Evolutionary conservation across 53 echinoderm and acorn worm species (phyloP), one percentile per base, ranked within the genome.

Genomic region (Temnopleurus reevesii): DNA sequence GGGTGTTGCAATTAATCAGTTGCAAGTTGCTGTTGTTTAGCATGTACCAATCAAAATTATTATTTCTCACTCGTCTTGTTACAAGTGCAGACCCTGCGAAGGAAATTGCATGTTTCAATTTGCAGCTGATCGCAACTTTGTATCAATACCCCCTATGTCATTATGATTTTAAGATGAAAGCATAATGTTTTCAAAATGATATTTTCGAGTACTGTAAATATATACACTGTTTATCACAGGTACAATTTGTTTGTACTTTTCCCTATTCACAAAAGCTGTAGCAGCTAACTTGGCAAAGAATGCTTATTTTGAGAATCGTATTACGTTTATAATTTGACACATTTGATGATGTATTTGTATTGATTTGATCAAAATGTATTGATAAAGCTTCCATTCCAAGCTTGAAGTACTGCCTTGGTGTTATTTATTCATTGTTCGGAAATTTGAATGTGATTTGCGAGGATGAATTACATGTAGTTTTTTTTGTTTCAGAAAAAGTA

Each of bases 341-440:
- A n/a, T n/a, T n/a, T 21, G 21, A 71, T 41, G 71, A 36, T 71
- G 3, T 71, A 71, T 38, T 43, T 71, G 71, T 71, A 71, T 71
- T 71, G 12, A 71, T 71, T 71, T 71, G 71, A 71, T 71, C 41
- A 5, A 5, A 38, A 71, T 71, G 10, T 38, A 41, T 71, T 38
- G 71, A 71, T 71, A 71, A 71, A 71, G 71, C 71, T 71, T 71
- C 38, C 71, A 71, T 71, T 71, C 71, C 71, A 71, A 71, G 71
- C 71, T n/a, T 71, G 36, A 71, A 21, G 23, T 41, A 38, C 56
- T 49, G 17, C 24, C 15, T 56, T 56, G 56, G n/a, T 12, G n/a
- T 21, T 23, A n/a, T 55, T 55, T 56, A 3, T 0, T 41, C 43
- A n/a, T n/a, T n/a, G n/a, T n/a, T n/a, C n/a, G n/a, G n/a, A n/a